Conservation (phyloP, 2,113 vertebrate genomes). For the Antennarius striatus region DNA sequence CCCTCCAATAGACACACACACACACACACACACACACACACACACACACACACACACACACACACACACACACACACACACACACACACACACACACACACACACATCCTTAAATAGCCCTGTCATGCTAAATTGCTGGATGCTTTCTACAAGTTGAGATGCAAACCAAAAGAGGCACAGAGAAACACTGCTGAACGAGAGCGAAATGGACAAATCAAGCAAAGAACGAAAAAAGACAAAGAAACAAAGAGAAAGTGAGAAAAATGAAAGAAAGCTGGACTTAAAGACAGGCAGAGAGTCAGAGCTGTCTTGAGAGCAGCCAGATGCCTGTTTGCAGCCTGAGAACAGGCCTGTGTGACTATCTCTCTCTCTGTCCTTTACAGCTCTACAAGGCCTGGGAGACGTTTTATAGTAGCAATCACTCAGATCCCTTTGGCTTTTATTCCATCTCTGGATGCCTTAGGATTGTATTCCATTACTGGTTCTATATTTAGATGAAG, state of each 20-base stretch:
- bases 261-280: constrained; percentile 13
- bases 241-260: constrained; percentile 28
- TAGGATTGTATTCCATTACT: constrained; percentile 53
- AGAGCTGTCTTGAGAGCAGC: constrained; percentile 64
- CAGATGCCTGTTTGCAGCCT: constrained; percentile 67
- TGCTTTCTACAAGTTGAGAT: constrained; percentile 33
- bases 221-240: not conserved
- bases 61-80: constrained; percentile 21
- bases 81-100: constrained; percentile 18
- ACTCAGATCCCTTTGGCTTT: constrained; percentile 72
- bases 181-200: constrained; percentile 13
- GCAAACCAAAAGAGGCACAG: constrained; percentile 15
- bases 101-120: constrained; percentile 58
- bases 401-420: constrained; percentile 72
- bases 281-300: constrained; percentile 18
- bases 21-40: not conserved
- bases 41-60: constrained; percentile 1
- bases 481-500: constrained; percentile 65
- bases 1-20: constrained; percentile 15
- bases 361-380: constrained; percentile 71
- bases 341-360: constrained; percentile 65
- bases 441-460: constrained; percentile 69
- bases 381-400: constrained; percentile 69
- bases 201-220: not conserved
- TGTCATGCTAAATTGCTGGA: constrained; percentile 29